Evolutionary conservation across 2,797 vertebrate species (phyloP).

Genomic region (Notamacropus eugenii): DNA sequence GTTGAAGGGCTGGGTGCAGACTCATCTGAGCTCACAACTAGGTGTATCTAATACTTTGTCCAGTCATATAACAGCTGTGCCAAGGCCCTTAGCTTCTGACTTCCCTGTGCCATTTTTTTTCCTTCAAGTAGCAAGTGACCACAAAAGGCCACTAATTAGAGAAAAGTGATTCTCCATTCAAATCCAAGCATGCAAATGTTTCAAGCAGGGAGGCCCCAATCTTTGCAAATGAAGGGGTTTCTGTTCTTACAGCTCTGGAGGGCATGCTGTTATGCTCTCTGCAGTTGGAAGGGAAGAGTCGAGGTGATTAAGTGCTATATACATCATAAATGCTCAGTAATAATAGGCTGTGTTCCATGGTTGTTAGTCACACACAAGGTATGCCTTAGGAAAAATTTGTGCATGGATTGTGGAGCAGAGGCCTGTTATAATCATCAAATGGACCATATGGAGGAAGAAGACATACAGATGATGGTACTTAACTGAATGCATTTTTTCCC

Average conservation of each 20-base stretch:
- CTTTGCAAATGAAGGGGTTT: neutral
- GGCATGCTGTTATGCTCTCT: neutral
- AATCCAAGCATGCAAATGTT: neutral
- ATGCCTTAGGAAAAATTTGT: conserved; percentile 14
- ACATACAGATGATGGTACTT: conserved; percentile 14
- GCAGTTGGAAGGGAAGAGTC: neutral
- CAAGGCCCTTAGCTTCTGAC: neutral
- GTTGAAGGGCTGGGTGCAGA: neutral
- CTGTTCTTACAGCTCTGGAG: neutral
- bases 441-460: conserved; percentile 20
- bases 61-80: neutral
- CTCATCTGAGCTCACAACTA: neutral
- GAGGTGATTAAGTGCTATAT: neutral
- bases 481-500: neutral
- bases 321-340: neutral
- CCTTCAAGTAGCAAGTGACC: neutral
- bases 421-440: neutral
- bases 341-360: neutral
- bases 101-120: neutral
- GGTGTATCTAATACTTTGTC: neutral
- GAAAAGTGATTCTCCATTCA: conserved; percentile 1
- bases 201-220: neutral
- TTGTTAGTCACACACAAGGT: neutral
- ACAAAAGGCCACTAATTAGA: neutral
- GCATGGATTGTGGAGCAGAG: conserved; percentile 9